Evolutionary conservation across 2,797 vertebrate species (phyloP).

Genomic region (Salmo trutta): DNA sequence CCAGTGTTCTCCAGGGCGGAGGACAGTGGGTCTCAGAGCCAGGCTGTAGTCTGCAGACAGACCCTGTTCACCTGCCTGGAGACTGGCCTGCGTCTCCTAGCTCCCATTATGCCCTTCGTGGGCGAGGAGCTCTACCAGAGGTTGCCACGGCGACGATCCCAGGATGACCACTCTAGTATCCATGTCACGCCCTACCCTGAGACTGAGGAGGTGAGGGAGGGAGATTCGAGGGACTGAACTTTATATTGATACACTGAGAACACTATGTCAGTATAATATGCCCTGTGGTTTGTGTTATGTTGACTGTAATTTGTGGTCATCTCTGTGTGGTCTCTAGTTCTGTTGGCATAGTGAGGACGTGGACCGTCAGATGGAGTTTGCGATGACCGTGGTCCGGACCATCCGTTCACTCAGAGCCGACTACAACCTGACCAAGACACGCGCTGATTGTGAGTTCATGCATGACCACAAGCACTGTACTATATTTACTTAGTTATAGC

Average conservation of each 20-base stretch:
- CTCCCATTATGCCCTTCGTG: constrained; percentile 91
- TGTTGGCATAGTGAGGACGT: constrained; percentile 84
- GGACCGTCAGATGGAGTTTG: constrained; percentile 82
- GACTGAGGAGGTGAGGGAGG: constrained; percentile 68
- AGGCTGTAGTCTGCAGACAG: constrained; percentile 76
- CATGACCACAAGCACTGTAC: neutral
- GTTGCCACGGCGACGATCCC: constrained; percentile 76
- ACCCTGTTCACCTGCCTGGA: constrained; percentile 89
- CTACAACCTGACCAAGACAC: constrained; percentile 89
- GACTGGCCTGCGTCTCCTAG: constrained; percentile 83
- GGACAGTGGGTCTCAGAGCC: constrained; percentile 55
- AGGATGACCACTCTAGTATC: constrained; percentile 77
- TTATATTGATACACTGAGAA: neutral
- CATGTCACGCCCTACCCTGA: constrained; percentile 82
- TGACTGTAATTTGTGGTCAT: neutral
- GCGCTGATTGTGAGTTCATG: constrained; percentile 84
- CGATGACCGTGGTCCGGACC: constrained; percentile 81
- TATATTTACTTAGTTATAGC: neutral
- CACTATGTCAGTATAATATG: neutral
- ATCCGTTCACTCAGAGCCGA: constrained; percentile 87
- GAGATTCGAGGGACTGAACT: neutral
- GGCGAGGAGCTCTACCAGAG: constrained; percentile 89
- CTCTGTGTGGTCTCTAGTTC: constrained; percentile 68
- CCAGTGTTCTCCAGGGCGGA: constrained; percentile 73
- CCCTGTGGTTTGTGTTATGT: neutral